A percentile compares a stretch with the other conserved stretches of the same genome.
phyloP scores from a whole-genome alignment of 1,140 invertebrate species.

The Drosophila pseudoobscura region DNA sequence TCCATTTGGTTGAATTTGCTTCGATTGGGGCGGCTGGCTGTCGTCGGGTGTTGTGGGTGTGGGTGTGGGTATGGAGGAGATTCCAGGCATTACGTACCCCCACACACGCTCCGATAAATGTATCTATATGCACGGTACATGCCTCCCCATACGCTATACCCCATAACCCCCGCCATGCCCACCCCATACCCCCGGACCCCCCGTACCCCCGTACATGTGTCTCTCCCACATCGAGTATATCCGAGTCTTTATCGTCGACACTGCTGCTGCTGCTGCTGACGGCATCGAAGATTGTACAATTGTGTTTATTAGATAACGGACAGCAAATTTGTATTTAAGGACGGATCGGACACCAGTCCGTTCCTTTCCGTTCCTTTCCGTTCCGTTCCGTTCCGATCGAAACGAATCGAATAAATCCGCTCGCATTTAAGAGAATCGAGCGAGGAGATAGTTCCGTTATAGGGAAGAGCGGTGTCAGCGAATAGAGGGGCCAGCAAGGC shows the following conservation, averaged over 20 bases:
- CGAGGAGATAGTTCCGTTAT: too few species aligned
- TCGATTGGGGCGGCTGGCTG: slow-evolving; percentile 11
- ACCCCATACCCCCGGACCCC: too few species aligned
- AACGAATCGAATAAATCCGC: too few species aligned
- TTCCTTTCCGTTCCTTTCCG: too few species aligned
- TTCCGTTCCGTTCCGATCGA: too few species aligned
- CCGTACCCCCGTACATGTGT: too few species aligned
- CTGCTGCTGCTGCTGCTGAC: slow-evolving; percentile 15
- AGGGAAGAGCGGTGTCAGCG: too few species aligned
- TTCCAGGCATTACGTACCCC: slow-evolving; percentile 18
- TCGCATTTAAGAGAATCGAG: too few species aligned
- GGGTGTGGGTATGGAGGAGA: neutral
- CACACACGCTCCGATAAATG: slow-evolving; percentile 1
- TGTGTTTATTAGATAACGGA: slow-evolving; percentile 72
- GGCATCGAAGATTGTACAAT: slow-evolving; percentile 61
- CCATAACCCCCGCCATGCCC: too few species aligned
- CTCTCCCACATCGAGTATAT: slow-evolving; percentile 4
- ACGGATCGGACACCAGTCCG: slow-evolving; percentile 19
- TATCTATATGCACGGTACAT: slow-evolving; percentile 40
- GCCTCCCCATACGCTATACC: slow-evolving; percentile 10
- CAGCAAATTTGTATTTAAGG: slow-evolving; percentile 53
- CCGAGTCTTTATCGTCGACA: slow-evolving; percentile 35
- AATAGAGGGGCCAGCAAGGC: too few species aligned
- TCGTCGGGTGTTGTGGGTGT: neutral
- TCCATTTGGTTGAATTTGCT: slow-evolving; percentile 16